phyloP scores from a whole-genome alignment of 2,888 invertebrate genomes.

The Rhagophthalmus giganteus region DNA sequence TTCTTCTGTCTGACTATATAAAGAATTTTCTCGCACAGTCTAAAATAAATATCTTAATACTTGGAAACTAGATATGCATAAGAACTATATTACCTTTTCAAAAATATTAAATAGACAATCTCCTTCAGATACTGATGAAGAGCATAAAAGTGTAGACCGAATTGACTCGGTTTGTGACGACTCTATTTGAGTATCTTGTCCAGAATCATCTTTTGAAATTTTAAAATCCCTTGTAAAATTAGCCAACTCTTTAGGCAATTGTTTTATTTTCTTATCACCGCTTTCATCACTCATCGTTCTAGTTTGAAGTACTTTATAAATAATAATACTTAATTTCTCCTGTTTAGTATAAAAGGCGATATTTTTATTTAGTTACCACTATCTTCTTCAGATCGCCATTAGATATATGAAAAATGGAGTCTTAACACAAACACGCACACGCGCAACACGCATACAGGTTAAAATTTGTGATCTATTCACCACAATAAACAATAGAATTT shows the following conservation, averaged over 20 bases:
- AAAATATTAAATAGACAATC: neutral
- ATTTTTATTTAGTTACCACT: no score
- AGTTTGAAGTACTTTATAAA: neutral
- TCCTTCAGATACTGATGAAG: neutral
- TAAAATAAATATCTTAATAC: conserved; percentile 10
- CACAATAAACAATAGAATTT: neutral
- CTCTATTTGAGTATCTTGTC: neutral
- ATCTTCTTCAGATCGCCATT: neutral
- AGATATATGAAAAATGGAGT: neutral
- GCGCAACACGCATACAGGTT: neutral
- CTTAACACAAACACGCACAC: conserved; percentile 1
- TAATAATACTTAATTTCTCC: neutral
- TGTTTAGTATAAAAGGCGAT: no score
- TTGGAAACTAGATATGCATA: neutral
- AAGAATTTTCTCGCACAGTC: conserved; percentile 2
- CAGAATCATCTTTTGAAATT: neutral
- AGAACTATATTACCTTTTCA: neutral
- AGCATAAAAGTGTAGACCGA: neutral
- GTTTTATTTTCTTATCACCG: neutral
- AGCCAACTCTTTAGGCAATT: neutral
- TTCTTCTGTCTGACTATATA: conserved; percentile 8
- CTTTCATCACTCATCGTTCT: neutral
- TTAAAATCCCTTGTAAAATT: neutral
- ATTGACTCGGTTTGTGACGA: neutral
- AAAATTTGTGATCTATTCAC: neutral